These are phyloP conservation scores for Epirrhoe alternata DNA, from an alignment of 2,888 invertebrate genomes.

Conservation along the genomic window DNA sequence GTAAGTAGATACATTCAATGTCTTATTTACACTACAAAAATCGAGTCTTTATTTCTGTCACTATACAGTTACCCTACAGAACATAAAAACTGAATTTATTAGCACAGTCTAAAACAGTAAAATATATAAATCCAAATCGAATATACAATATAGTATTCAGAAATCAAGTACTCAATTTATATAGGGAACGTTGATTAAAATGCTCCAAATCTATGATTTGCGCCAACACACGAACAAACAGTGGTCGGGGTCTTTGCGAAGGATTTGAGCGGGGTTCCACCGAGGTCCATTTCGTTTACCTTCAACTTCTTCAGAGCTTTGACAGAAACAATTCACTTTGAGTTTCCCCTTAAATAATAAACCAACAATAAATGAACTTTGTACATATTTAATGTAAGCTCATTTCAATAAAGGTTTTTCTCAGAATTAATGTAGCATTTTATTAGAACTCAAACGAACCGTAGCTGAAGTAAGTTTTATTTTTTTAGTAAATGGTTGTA, in stretches of 20 bases:
- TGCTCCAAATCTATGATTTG: slow-evolving; percentile 42
- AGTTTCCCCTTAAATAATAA: slow-evolving; percentile 24
- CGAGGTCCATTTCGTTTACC: slow-evolving; percentile 61
- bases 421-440: neutral
- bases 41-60: too few species aligned
- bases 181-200: too few species aligned
- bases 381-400: slow-evolving; percentile 6
- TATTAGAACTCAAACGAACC: neutral
- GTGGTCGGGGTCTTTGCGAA: slow-evolving; percentile 63
- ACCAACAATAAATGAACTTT: slow-evolving; percentile 13
- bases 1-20: too few species aligned
- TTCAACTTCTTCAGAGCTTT: slow-evolving; percentile 59
- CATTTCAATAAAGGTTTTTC: neutral
- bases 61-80: too few species aligned
- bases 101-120: too few species aligned
- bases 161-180: too few species aligned
- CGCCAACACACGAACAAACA: slow-evolving; percentile 55
- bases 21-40: too few species aligned
- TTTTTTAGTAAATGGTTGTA: too few species aligned
- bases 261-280: slow-evolving; percentile 69
- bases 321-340: slow-evolving; percentile 54
- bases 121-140: too few species aligned
- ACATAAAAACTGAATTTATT: too few species aligned
- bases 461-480: too few species aligned
- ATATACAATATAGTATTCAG: too few species aligned